These are phyloP conservation scores for Lacanobia oleracea DNA, from an alignment of 2,888 invertebrate genomes.

Conservation along the genomic window DNA sequence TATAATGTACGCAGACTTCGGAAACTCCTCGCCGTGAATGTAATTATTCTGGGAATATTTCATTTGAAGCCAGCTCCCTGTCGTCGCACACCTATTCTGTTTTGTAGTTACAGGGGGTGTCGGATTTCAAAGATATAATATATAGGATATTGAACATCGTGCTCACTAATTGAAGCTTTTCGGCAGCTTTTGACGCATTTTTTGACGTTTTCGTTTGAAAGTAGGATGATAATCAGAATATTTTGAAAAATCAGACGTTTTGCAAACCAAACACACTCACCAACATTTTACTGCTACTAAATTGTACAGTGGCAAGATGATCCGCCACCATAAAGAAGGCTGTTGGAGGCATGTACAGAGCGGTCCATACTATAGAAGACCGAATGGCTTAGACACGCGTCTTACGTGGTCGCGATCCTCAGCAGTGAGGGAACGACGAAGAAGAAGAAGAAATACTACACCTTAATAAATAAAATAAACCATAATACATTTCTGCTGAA, in stretches of 20 bases:
- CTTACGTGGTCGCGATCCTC: too few relatives aligned
- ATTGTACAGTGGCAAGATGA: too few relatives aligned
- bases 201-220: not conserved
- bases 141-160: not conserved
- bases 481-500: not conserved
- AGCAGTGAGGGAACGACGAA: too few relatives aligned
- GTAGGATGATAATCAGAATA: too few relatives aligned
- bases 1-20: slow-evolving; percentile 64
- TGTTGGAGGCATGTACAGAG: too few relatives aligned
- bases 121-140: slow-evolving; percentile 12
- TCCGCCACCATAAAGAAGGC: too few relatives aligned
- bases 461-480: not conserved
- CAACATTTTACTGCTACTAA: too few relatives aligned
- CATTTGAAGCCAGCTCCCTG: slow-evolving; percentile 41
- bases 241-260: not conserved
- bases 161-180: slow-evolving; percentile 21
- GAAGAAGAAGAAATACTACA: not conserved
- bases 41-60: slow-evolving; percentile 64
- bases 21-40: slow-evolving; percentile 57
- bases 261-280: too few relatives aligned
- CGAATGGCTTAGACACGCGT: too few relatives aligned
- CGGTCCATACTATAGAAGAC: too few relatives aligned
- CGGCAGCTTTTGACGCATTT: not conserved
- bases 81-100: slow-evolving; percentile 20
- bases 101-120: slow-evolving; percentile 13